Base-by-base conservation (phyloP, 2,888 invertebrate genomes). In the Metallyticus violacea region DNA sequence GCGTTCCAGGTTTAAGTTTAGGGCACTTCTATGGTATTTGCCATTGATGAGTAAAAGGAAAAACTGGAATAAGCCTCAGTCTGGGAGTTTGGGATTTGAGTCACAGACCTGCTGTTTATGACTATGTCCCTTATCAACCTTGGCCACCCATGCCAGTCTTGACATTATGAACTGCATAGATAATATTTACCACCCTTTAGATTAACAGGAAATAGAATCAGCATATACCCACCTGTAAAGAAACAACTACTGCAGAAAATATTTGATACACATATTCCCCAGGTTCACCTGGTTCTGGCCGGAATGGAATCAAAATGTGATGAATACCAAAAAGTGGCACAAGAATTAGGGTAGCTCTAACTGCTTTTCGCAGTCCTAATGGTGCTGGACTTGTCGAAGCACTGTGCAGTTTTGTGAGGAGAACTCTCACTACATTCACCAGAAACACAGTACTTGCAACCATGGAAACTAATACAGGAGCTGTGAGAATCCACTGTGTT, bases 301-400 rank as follows among this genome's bases (percentile, higher is more conserved):
- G 93, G 89, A 96, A 93, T 0, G 96, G 96, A 22, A 96, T 93
- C 85, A 96, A 91, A 30, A 96, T 91, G 90, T 95, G 96, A 90
- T 97, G 96, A 1, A 96, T 91, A 0, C 96, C 96, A 87, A 97
- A 95, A 0, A 97, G 91, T 0, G 96, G 96, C n/a, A 96, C 95
- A 90, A 96, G 92, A 88, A 96, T 95, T 7, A 96, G 92, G 0
- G 95, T 94, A 0, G 96, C 96, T 85, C 96, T 92, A 0, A 94
- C 94, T 0, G 96, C 96, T 90, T 96, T 95, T 79, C 93, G 92
- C 81, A 94, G 94, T 26, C 94, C 94, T 77, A 93, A 89, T 0
- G 94, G 94, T 0, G 94, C 93, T 0, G 94, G 94, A 88, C 94
- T 94, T 7, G 94, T 93, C 6, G 94, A 94, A 77, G 93, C 93